Percentiles rank a stretch among this genome's conserved stretches.
These are phyloP conservation scores for Acrossocheilus fasciatus DNA, from an alignment of 2,797 vertebrate species.

Conservation along the genomic window DNA sequence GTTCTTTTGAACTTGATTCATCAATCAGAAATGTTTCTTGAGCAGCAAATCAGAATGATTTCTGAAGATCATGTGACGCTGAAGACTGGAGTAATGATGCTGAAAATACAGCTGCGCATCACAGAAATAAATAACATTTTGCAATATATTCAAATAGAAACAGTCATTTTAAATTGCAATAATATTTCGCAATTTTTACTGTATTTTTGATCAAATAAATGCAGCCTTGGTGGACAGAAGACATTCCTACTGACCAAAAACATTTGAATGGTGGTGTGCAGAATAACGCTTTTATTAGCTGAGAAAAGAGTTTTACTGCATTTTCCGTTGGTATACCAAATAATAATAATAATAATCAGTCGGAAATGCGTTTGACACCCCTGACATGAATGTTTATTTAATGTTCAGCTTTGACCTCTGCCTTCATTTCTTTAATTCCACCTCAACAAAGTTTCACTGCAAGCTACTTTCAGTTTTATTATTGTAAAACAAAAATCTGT, in stretches of 20 bases:
- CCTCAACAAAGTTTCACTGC: neutral
- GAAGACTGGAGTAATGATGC: neutral
- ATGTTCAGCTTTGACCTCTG: neutral
- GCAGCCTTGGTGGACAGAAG: neutral
- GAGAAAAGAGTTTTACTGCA: neutral
- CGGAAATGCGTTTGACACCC: neutral
- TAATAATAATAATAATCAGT: accelerated
- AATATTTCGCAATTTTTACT: neutral
- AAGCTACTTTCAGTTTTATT: neutral
- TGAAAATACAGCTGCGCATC: neutral
- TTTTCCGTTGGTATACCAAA: neutral
- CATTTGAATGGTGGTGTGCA: neutral
- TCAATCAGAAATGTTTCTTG: neutral
- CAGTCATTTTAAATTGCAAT: neutral
- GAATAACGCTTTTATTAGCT: neutral
- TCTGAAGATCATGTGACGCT: neutral
- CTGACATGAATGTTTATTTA: neutral
- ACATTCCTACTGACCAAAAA: neutral
- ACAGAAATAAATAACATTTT: neutral
- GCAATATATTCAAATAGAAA: neutral
- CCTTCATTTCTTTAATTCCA: neutral
- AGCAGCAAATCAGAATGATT: neutral
- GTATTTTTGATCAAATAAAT: neutral
- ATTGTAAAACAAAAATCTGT: neutral
- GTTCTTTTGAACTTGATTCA: neutral